A percentile compares a stretch with the other conserved stretches of the same genome.
Evolutionary conservation across 1,140 invertebrate genomes (phyloP).

Genomic region (Microplitis demolitor): DNA sequence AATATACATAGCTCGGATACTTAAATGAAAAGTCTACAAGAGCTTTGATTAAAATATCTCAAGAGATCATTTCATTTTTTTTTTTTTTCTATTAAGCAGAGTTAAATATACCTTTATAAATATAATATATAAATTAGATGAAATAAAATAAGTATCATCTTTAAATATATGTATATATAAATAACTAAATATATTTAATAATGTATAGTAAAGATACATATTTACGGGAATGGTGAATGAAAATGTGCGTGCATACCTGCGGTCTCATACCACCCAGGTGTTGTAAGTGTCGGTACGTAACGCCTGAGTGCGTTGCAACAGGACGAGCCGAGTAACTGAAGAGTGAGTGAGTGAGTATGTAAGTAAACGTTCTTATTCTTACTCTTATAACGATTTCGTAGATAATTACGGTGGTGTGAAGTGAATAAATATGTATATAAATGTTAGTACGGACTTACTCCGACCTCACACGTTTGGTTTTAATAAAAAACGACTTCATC

Average conservation of each 20-base stretch:
- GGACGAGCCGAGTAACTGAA: background rate
- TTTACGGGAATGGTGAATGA: background rate
- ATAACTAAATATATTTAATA: background rate
- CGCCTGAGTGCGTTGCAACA: background rate
- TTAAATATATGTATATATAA: too few relatives aligned
- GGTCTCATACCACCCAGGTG: constrained; percentile 5
- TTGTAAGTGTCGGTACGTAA: background rate
- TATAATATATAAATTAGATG: too few relatives aligned
- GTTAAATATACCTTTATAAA: too few relatives aligned
- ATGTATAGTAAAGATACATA: background rate
- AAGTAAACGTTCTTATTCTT: background rate
- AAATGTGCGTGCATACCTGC: constrained; percentile 2
- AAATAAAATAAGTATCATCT: too few relatives aligned
- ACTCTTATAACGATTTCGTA: background rate
- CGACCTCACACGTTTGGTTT: background rate
- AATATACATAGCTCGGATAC: too few relatives aligned
- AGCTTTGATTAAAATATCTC: too few relatives aligned
- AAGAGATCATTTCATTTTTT: too few relatives aligned
- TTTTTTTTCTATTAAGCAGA: too few relatives aligned
- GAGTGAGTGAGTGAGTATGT: too few relatives aligned
- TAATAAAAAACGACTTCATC: background rate
- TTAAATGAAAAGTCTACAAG: too few relatives aligned
- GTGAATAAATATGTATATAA: constrained; percentile 3
- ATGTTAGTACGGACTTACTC: background rate
- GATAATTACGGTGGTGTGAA: constrained; percentile 10